Percentiles rank a stretch among this genome's conserved stretches.
phyloP scores from a whole-genome alignment of 2,113 vertebrate species.

The Shinisaurus crocodilurus region DNA sequence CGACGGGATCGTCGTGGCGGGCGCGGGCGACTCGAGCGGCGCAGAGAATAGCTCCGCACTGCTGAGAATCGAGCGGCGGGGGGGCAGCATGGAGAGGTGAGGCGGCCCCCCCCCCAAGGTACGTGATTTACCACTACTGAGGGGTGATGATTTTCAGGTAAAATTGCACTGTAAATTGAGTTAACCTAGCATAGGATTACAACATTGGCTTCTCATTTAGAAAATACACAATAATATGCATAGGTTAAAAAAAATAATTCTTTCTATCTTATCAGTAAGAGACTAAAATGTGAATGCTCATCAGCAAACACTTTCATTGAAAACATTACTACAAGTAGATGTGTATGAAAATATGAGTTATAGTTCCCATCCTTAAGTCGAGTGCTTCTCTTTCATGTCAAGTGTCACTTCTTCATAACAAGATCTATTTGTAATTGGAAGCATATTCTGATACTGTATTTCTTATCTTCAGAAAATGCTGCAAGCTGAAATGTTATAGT shows the following conservation, averaged over 20 bases:
- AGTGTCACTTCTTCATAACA: background rate
- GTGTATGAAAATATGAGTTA: conserved; percentile 13
- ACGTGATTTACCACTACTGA: too few species aligned
- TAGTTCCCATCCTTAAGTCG: background rate
- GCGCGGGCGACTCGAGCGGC: too few species aligned
- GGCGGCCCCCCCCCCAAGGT: too few species aligned
- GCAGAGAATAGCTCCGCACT: too few species aligned
- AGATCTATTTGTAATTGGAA: background rate
- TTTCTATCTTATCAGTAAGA: background rate
- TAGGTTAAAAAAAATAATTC: background rate
- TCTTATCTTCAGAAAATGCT: background rate
- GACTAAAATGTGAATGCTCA: background rate
- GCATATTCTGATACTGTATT: rapidly evolving
- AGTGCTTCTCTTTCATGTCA: conserved; percentile 16
- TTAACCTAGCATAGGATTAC: background rate
- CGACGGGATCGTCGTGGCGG: too few species aligned
- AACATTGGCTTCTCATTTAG: conserved; percentile 6
- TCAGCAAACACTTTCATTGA: background rate
- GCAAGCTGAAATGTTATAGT: background rate
- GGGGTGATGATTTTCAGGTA: too few species aligned
- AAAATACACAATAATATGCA: background rate
- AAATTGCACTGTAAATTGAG: background rate
- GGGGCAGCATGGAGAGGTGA: too few species aligned
- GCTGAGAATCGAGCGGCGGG: too few species aligned
- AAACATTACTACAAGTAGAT: background rate